These are phyloP conservation scores for Anoplophora glabripennis DNA, from an alignment of 1,140 invertebrate species.

Conservation along the genomic window DNA sequence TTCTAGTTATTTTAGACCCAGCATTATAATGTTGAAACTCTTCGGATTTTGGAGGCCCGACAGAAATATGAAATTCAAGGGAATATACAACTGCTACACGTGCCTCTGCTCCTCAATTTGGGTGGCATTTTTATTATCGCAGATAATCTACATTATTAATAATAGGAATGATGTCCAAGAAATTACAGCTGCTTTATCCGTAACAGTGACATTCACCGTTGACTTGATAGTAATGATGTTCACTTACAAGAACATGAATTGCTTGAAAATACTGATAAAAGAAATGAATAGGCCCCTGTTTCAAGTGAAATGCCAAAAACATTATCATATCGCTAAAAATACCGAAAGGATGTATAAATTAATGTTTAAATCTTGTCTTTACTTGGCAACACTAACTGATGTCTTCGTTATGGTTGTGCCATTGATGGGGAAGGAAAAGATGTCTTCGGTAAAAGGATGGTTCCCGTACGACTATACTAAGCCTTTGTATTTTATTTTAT, in stretches of 20 bases:
- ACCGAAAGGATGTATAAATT: background rate
- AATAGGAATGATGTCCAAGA: background rate
- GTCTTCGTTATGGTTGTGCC: background rate
- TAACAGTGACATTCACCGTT: background rate
- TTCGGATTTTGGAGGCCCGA: background rate
- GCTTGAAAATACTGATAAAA: background rate
- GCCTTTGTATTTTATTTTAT: background rate
- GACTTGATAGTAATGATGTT: background rate
- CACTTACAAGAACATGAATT: background rate
- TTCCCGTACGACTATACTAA: background rate
- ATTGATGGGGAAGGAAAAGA: background rate
- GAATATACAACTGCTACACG: background rate
- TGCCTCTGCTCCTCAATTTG: background rate
- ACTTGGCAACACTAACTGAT: background rate
- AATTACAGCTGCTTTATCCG: background rate
- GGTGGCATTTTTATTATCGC: background rate
- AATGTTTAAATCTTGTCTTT: background rate
- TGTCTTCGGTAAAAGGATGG: background rate
- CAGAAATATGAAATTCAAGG: background rate
- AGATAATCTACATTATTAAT: background rate
- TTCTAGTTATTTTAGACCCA: background rate
- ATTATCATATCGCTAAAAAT: background rate
- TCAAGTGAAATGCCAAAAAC: background rate
- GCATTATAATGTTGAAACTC: background rate
- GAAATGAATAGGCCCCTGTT: background rate